These are phyloP conservation scores for Poicephalus gulielmi DNA, from an alignment of 2,113 vertebrate species.

Conservation along the genomic window DNA sequence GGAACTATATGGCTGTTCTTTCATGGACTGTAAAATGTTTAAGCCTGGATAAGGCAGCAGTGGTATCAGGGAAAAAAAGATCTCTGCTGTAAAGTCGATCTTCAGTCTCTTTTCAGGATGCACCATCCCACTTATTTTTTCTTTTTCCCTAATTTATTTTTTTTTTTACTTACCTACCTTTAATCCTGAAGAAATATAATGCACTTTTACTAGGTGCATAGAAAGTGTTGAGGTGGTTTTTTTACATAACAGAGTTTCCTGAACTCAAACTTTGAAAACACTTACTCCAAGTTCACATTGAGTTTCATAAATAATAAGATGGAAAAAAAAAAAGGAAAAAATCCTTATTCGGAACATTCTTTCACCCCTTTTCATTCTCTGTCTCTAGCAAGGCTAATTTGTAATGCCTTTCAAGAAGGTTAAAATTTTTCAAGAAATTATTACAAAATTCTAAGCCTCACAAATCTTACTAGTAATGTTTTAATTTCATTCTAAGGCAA, in stretches of 20 bases:
- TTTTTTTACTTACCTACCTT: fast-evolving
- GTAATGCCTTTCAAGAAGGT: background rate
- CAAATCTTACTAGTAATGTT: background rate
- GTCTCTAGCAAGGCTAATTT: background rate
- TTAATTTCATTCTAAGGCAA: background rate
- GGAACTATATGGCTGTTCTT: background rate
- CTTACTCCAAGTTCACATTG: background rate
- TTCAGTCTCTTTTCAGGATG: background rate
- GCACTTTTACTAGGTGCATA: fast-evolving
- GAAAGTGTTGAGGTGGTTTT: background rate
- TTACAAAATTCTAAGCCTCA: background rate
- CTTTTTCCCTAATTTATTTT: fast-evolving
- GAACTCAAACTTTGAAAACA: background rate
- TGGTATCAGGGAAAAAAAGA: background rate
- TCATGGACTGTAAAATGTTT: background rate
- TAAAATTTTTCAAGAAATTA: background rate
- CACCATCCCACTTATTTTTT: background rate
- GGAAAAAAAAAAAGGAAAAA: background rate
- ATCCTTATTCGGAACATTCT: background rate
- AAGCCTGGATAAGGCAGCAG: background rate
- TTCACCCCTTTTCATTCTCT: background rate
- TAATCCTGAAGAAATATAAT: background rate
- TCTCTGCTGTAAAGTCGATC: background rate
- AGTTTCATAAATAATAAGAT: background rate
- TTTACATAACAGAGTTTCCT: background rate